Base-by-base conservation (phyloP, 2,888 invertebrate species). In the Gryllus longicercus region DNA sequence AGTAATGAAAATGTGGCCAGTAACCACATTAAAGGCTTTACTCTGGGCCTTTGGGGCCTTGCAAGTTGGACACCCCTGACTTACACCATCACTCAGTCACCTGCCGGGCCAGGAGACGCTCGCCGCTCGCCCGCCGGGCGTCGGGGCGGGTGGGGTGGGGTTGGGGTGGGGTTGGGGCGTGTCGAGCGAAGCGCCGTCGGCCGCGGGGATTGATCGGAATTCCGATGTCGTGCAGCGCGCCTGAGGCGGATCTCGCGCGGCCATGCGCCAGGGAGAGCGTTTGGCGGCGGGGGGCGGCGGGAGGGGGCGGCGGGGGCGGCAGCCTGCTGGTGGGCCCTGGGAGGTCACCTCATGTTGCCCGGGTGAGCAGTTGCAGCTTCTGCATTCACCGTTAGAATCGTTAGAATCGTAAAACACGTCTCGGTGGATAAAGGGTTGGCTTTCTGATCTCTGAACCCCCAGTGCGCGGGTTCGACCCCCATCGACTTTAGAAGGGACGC, bases 211-310 rank as follows among this genome's bases (percentile, higher is more conserved):
- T 63, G 63, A 63, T 63, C 63, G 63, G 63, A n/a, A 63, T 63
- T 63, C 63, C 63, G 63, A 63, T 63, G 63, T 63, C 63, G 63
- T 63, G 63, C 63, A n/a, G 63, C 63, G 63, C 16, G n/a, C 63
- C 16, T 4, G 1, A 14, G 14, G 14, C 16, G 63, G 18, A 14
- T 18, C 16, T n/a, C 14, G 10, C 63, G n/a, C 14, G 14, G 16
- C 4, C 5, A 5, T 5, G 63, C 14, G 63, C 8, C 14, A n/a
- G 12, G 63, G n/a, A 14, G 11, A 63, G 63, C 16, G n/a, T 5
- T 16, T 21, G 21, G n/a, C n/a, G 63, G n/a, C 14, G 63, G 4
- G 16, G 11, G n/a, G n/a, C 3, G 16, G 4, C n/a, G n/a, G n/a
- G n/a, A n/a, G n/a, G n/a, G n/a, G n/a, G n/a, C 5, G 3, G 63